Evolutionary conservation across 2,888 invertebrate genomes (phyloP).

Genomic region (Leptopilina drosophilae): DNA sequence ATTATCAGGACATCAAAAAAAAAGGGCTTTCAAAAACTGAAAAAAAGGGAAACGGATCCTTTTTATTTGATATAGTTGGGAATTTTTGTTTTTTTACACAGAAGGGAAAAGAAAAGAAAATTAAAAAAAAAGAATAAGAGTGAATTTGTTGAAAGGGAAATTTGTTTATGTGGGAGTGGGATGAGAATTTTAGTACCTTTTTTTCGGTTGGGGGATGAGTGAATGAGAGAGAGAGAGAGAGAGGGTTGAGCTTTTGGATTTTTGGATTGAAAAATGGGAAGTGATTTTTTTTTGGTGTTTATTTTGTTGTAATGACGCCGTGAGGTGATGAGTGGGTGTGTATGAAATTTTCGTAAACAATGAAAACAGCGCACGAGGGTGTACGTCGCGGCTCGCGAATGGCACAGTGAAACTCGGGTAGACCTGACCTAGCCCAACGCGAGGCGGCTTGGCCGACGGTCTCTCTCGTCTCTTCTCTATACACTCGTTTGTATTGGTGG

Average conservation of each 20-base stretch:
- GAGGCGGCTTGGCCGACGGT: conserved; percentile 70
- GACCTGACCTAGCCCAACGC: conserved; percentile 77
- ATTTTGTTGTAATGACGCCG: neutral
- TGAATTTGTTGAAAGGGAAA: no score
- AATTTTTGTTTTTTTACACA: no score
- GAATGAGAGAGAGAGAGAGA: no score
- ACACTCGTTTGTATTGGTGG: conserved; percentile 69
- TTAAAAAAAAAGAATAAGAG: no score
- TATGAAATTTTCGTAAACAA: conserved; percentile 13
- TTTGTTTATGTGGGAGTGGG: no score
- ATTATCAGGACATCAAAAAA: conserved; percentile 66
- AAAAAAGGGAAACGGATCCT: neutral
- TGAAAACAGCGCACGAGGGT: conserved; percentile 49
- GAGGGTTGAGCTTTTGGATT: no score
- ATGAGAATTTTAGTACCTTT: no score
- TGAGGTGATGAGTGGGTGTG: conserved; percentile 5
- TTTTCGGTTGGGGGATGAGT: no score
- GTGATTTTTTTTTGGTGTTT: neutral
- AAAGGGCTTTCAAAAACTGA: conserved; percentile 30
- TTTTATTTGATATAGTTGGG: neutral
- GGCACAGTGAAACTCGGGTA: conserved; percentile 75
- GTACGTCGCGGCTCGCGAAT: conserved; percentile 68
- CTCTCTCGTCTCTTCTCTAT: conserved; percentile 58
- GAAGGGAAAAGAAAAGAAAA: no score
- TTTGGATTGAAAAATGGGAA: no score